Base-by-base conservation (phyloP, 2,888 invertebrate genomes). In the Orthosia gothica region DNA sequence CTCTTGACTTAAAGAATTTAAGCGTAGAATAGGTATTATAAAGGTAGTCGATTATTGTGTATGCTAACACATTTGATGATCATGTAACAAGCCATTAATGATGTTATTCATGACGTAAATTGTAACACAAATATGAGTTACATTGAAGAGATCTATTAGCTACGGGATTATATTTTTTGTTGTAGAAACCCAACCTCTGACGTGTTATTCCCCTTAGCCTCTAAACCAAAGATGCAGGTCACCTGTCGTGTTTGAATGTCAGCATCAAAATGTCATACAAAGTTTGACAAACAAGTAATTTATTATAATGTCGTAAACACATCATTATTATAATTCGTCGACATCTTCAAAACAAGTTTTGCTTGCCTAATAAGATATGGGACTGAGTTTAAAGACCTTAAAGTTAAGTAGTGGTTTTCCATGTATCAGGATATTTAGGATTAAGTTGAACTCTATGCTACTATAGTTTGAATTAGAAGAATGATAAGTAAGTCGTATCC, bases 141-240 rank as follows among this genome's bases (percentile, higher is more conserved):
- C 49, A 50, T 65, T 65, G 13, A 61, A 71, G 47, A 59, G 16
- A 57, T 65, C 26, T 68, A 78, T 81, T 73, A 63, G 59, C 68
- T 58, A 70, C 50, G 54, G 72, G 78, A 76, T 81, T 84, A 70
- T 12, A 54, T 75, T 82, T 81, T 81, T 81, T 81, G 73, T 12
- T 4, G 23, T 55, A 5, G 11, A 62, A 77, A 69, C 58, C 70
- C 81, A 76, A 59, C 7, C 40, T 66, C 47, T 16, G 15, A 47
- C 3, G 32, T 66, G 54, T 57, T 64, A 63, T 58, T 70, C 55
- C 65, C 63, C 69, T 58, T 32, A 49, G 32, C 57, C 40, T 74
- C 52, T 52, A 63, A 71, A 78, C 71, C 71, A 69, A 82, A 70
- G 61, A 50, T 32, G 54, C 63, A 70, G 73, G 65, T 79, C 78